Evolutionary conservation across 2,113 vertebrate genomes (phyloP), one percentile per base, ranked within the genome.

Genomic region (Catharus bicknelli): DNA sequence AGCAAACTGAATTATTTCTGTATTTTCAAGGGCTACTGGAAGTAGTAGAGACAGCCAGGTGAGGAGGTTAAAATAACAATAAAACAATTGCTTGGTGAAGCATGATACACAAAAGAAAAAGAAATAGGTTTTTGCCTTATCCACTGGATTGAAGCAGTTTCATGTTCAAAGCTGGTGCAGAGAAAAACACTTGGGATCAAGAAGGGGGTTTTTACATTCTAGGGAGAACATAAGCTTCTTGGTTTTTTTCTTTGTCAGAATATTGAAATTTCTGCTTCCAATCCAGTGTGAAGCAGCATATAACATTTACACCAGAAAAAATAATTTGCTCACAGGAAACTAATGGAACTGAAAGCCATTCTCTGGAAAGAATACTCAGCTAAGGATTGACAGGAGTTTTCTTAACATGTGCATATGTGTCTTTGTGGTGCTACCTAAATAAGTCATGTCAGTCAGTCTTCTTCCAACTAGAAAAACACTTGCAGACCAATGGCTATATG

Each of bases 51-150:
- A 59, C 47, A 88, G 51, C 11, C 45, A 94, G 79, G 54, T 83
- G 58, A 85, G 32, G 57, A 78, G 57, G 62, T 95, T 89, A 93
- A 94, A 79, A 73, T 66, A 87, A 85, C 38, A 32, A 54, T 62
- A 53, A 88, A 94, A 66, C 29, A 87, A 55, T 70, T 82, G 38
- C 20, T 75, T 85, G n/a, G 42, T 89, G 61, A 82, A 84, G 25
- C 64, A 64, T 61, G 54, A 87, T 64, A 26, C 9, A 68, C n/a
- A 61, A 63, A 74, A 18, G 21, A 50, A 69, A 80, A 92, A 70
- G 15, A 87, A 82, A 78, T 42, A 58, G 19, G 9, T 2, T 82
- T 84, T 86, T 84, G 25, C 17, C 19, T 89, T 78, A 82, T 57
- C 54, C 13, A 34, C 14, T 53, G 64, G 27, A 50, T 45, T 1